Conservation (phyloP, 2,113 vertebrate species). For the Scomber colias region DNA sequence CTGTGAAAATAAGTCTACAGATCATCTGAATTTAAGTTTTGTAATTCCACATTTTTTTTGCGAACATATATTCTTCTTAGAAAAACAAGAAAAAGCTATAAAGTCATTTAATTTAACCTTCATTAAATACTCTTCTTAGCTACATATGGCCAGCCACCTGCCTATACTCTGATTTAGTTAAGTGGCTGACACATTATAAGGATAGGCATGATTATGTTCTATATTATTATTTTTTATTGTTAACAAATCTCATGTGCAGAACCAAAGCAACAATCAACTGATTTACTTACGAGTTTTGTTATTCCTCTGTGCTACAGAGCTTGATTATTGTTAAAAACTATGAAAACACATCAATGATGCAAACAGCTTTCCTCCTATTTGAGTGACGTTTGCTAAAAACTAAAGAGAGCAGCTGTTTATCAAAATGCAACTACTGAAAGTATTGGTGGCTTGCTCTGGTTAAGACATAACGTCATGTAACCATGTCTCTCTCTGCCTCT, state of each 20-base stretch:
- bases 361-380: neutral
- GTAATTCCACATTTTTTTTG: neutral
- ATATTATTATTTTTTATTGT: constrained; percentile 1
- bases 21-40: neutral
- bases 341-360: neutral
- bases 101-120: constrained; percentile 12
- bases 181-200: neutral
- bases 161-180: neutral
- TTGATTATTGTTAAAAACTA: neutral
- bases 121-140: constrained; percentile 7
- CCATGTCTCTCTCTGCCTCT: too few relatives aligned
- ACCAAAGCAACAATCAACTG: neutral
- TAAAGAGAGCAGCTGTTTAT: too few relatives aligned
- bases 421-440: too few relatives aligned
- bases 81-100: constrained; percentile 19
- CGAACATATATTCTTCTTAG: neutral
- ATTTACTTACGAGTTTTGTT: neutral
- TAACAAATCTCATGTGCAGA: neutral
- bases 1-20: too few relatives aligned
- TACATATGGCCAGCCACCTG: neutral
- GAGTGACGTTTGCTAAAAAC: neutral
- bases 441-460: too few relatives aligned
- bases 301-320: neutral
- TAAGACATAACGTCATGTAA: too few relatives aligned
- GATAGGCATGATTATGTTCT: neutral